Evolutionary conservation across 2,113 vertebrate genomes (phyloP).

Genomic region (Pteropus alecto): DNA sequence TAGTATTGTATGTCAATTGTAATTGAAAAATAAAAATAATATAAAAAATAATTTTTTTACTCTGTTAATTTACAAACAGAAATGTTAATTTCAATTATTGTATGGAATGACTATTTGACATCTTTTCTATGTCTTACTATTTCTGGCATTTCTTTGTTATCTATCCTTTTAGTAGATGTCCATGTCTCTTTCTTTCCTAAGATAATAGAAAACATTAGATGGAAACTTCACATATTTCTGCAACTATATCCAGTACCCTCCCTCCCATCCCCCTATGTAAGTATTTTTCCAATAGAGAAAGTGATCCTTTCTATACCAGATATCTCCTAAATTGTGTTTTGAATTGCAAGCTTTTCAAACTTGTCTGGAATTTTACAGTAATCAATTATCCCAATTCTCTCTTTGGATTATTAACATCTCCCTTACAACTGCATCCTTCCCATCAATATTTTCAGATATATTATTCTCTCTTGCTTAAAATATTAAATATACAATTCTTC

Average conservation of each 20-base stretch:
- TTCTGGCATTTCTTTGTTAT: neutral
- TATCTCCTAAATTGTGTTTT: neutral
- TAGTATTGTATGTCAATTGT: no score
- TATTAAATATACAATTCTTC: neutral
- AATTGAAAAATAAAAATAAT: neutral
- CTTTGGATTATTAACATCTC: neutral
- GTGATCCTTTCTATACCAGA: neutral
- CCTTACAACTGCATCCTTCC: neutral
- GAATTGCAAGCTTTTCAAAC: neutral
- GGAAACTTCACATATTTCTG: neutral
- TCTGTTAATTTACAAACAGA: neutral
- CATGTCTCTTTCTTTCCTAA: neutral
- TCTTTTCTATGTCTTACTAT: neutral
- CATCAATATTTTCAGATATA: neutral
- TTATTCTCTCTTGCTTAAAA: neutral
- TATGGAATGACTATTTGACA: neutral
- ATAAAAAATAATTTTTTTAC: neutral
- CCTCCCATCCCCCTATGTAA: no score
- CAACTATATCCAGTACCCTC: rapidly evolving
- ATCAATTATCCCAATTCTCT: neutral
- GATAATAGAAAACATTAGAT: neutral
- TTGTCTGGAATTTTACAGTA: neutral
- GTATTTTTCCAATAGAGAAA: neutral
- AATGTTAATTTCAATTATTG: neutral
- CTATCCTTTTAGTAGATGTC: neutral